Conservation (phyloP, 2,888 invertebrate species). For the Andrena minutula region DNA sequence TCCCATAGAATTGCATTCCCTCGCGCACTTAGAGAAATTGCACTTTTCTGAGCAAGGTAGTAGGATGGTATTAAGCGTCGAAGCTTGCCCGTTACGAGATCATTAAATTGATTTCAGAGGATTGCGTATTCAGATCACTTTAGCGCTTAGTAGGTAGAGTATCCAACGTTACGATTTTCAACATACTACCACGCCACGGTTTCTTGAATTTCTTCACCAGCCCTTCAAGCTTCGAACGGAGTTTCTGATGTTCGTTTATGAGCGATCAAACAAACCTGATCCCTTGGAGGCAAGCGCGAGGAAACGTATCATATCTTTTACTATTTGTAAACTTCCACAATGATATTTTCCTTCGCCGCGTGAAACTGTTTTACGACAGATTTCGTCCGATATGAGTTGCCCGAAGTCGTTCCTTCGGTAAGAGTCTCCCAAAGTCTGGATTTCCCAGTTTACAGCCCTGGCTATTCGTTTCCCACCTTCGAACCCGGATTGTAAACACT, state of each 20-base stretch:
- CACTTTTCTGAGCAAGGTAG: not conserved
- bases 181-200: not conserved
- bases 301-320: constrained; percentile 16
- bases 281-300: not conserved
- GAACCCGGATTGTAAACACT: not conserved
- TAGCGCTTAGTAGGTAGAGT: not conserved
- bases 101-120: constrained; percentile 1
- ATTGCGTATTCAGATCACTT: not conserved
- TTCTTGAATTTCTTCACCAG: not conserved
- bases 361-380: constrained; percentile 24
- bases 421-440: constrained; percentile 17
- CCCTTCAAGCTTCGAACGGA: not conserved
- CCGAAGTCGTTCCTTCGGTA: constrained; percentile 6
- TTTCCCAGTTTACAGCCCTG: constrained; percentile 21
- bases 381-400: not conserved
- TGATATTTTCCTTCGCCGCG: not conserved
- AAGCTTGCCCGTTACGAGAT: not conserved
- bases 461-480: not conserved
- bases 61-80: not conserved
- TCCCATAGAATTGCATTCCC: not conserved
- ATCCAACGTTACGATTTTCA: not conserved
- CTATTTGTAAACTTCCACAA: constrained; percentile 8
- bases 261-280: not conserved
- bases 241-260: not conserved
- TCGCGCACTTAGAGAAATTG: constrained; percentile 4